phyloP scores from a whole-genome alignment of 2,888 invertebrate genomes.

The Apeira syringaria region DNA sequence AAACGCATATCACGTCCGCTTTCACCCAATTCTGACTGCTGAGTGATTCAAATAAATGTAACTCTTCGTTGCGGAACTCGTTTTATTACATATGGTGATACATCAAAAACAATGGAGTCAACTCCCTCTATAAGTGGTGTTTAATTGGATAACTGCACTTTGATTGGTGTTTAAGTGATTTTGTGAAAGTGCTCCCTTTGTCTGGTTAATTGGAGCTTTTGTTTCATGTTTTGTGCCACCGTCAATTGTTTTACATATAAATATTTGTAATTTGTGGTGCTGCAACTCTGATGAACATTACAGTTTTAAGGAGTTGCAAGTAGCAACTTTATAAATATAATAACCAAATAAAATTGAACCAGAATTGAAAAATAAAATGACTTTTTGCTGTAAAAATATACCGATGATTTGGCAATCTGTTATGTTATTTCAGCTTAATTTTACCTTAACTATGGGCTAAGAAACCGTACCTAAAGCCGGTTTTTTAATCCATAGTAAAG shows the following conservation, averaged over 20 bases:
- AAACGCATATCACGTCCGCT: slow-evolving; percentile 2
- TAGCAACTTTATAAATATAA: too few relatives aligned
- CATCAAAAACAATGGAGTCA: slow-evolving; percentile 2
- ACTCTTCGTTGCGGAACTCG: background rate
- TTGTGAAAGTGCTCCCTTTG: slow-evolving; percentile 5
- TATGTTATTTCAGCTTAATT: too few relatives aligned
- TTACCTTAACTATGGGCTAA: too few relatives aligned
- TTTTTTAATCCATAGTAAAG: too few relatives aligned
- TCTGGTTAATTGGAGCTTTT: slow-evolving; percentile 2
- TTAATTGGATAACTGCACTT: slow-evolving; percentile 6
- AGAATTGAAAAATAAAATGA: too few relatives aligned
- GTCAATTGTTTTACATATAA: too few relatives aligned
- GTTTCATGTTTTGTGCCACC: too few relatives aligned
- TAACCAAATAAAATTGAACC: too few relatives aligned
- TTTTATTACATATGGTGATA: slow-evolving; percentile 1
- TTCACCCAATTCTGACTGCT: slow-evolving; percentile 1
- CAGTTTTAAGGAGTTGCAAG: too few relatives aligned
- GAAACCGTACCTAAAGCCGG: too few relatives aligned
- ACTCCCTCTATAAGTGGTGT: background rate
- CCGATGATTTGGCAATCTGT: too few relatives aligned
- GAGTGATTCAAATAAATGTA: background rate
- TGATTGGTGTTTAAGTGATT: slow-evolving; percentile 4
- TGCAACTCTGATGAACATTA: background rate
- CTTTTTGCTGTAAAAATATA: too few relatives aligned
- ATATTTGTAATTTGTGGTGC: background rate